These are phyloP conservation scores for Meriones unguiculatus DNA, from an alignment of 2,113 vertebrate genomes.

Conservation along the genomic window DNA sequence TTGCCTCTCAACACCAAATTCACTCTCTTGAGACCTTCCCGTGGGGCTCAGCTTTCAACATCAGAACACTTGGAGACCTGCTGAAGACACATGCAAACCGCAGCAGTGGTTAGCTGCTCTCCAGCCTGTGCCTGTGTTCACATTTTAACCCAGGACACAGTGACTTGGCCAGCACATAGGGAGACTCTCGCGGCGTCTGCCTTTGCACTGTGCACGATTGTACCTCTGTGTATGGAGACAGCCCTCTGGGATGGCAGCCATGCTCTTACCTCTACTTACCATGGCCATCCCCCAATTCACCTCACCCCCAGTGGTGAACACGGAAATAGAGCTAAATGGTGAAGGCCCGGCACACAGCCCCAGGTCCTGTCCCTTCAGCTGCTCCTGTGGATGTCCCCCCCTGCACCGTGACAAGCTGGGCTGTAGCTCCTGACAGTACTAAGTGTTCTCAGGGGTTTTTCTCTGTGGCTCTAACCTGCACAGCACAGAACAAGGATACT, in stretches of 20 bases:
- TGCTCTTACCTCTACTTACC: neutral
- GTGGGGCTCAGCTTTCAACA: neutral
- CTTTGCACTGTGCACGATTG: too few relatives aligned
- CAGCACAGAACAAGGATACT: neutral
- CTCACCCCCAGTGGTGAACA: neutral
- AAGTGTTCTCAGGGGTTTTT: neutral
- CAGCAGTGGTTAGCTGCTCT: neutral
- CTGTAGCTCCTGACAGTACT: accelerated
- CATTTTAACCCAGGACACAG: accelerated
- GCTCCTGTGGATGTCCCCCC: too few relatives aligned
- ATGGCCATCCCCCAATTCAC: neutral
- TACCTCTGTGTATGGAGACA: neutral
- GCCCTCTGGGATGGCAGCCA: neutral
- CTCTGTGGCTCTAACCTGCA: neutral
- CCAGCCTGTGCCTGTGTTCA: neutral
- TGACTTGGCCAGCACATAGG: neutral
- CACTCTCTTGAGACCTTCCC: neutral
- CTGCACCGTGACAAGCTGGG: neutral
- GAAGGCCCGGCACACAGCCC: neutral
- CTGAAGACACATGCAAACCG: too few relatives aligned
- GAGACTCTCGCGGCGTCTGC: neutral
- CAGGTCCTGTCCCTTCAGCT: neutral
- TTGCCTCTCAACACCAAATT: neutral
- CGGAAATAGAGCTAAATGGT: accelerated
- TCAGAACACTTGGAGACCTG: neutral